Percentiles rank a stretch among this genome's conserved stretches.
phyloP scores from a whole-genome alignment of 1,140 invertebrate species.

The Pentalonia nigronervosa region DNA sequence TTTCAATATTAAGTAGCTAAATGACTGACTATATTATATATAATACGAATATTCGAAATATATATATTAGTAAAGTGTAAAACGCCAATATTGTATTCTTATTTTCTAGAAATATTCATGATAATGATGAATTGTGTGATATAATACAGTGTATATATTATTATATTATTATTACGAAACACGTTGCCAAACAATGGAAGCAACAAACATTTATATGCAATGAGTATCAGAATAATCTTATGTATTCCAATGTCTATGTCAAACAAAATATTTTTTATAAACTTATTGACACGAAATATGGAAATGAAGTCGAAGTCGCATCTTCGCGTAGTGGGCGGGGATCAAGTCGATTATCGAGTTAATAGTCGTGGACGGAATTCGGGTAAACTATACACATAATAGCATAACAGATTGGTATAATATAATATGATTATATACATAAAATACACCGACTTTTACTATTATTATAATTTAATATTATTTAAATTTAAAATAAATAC shows the following conservation, averaged over 20 bases:
- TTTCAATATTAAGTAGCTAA: too few species aligned
- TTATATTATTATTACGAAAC: background rate
- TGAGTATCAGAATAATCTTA: background rate
- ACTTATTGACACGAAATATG: background rate
- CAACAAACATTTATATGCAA: background rate
- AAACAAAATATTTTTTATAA: background rate
- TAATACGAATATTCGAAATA: too few species aligned
- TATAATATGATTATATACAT: too few species aligned
- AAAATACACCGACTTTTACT: background rate
- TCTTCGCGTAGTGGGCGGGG: background rate
- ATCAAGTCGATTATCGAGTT: too few species aligned
- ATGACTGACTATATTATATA: too few species aligned
- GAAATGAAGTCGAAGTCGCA: background rate
- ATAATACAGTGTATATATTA: too few species aligned
- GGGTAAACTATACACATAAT: background rate
- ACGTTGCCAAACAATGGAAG: background rate
- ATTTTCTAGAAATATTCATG: too few species aligned
- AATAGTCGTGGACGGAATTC: background rate
- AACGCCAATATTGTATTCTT: too few species aligned
- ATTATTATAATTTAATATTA: background rate
- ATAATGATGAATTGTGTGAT: too few species aligned
- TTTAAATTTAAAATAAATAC: slow-evolving; percentile 15
- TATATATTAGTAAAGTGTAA: too few species aligned
- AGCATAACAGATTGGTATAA: too few species aligned
- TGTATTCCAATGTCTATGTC: background rate